Base-by-base conservation (phyloP, 1,140 invertebrate genomes). In the Aplysia californica region DNA sequence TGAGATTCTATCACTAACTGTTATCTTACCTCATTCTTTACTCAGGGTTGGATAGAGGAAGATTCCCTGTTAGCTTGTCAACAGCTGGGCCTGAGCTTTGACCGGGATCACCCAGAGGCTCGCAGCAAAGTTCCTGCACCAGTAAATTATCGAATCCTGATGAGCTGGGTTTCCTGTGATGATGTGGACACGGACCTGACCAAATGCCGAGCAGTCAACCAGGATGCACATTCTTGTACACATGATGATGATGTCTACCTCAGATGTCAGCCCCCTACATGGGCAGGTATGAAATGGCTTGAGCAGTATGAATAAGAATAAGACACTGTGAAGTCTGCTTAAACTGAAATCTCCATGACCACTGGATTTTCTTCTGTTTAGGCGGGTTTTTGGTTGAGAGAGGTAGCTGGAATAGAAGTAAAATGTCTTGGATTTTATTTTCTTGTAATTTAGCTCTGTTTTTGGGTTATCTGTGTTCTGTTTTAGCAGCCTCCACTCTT, bases 61-160 rank as follows among this genome's bases (percentile, higher is more conserved):
- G 94, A 97, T 83, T 97, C 98, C 2, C 95, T 96, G 0, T 89
- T 99, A 29, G 97, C 96, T 0, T 99, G 98, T 87, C 95, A 98
- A 90, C 97, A 99, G 89, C 88, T 99, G 73, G 98, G 98, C 0
- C 91, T 97, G 65, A 96, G 95, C 0, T 91, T 98, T 5, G 97
- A 99, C 89, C 96, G 96, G 1, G 92, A 95, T 72, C 96, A 98
- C 89, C 99, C 97, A 95, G 93, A 93, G 95, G 90, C 90, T 21
- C 79, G 86, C 76, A 69, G 74, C 23, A 83, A 80, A 35, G 79
- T 80, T 33, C 76, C 78, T 5, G 77, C 81, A 0, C 64, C 74
- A 23, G 70, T 80, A 20, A 78, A 80, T 15, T 75, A 83, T 29
- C 81, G 81, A 3, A 89, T 91, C 29, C 78, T 90, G 59, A 78